Percentiles rank a stretch among this genome's conserved stretches.
Conservation (phyloP, 2,113 vertebrate species). For the Phrynocephalus versicolor region DNA sequence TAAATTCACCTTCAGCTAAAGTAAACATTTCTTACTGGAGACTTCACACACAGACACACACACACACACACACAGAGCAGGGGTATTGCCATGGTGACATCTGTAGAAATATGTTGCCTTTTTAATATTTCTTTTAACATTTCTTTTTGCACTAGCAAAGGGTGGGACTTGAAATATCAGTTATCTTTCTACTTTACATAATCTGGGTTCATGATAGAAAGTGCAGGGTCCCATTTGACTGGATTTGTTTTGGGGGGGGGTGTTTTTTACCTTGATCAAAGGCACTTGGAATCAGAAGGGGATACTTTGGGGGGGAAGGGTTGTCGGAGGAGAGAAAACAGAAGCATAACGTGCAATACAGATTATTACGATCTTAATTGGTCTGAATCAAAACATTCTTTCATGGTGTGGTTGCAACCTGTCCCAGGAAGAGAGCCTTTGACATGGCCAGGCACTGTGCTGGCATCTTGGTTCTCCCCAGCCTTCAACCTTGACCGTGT, state of each 20-base stretch:
- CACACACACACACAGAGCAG: background rate
- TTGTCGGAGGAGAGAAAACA: background rate
- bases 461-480: background rate
- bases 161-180: slow-evolving; percentile 63
- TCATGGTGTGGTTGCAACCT: background rate
- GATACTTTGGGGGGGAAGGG: background rate
- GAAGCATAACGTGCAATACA: background rate
- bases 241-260: slow-evolving; percentile 3
- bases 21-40: slow-evolving; percentile 54
- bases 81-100: slow-evolving; percentile 59
- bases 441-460: background rate
- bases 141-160: slow-evolving; percentile 57
- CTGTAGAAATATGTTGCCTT: slow-evolving; percentile 56
- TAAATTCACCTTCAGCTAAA: slow-evolving; percentile 59
- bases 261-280: background rate
- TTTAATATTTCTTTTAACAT: slow-evolving; percentile 20
- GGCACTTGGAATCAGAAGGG: background rate
- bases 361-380: background rate
- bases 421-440: background rate
- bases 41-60: slow-evolving; percentile 14
- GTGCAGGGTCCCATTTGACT: slow-evolving; percentile 29
- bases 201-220: slow-evolving; percentile 43
- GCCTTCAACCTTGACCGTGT: background rate
- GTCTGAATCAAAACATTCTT: background rate
- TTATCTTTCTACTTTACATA: slow-evolving; percentile 40